phyloP scores from a whole-genome alignment of 2,113 vertebrate genomes.

The Eretmochelys imbricata region DNA sequence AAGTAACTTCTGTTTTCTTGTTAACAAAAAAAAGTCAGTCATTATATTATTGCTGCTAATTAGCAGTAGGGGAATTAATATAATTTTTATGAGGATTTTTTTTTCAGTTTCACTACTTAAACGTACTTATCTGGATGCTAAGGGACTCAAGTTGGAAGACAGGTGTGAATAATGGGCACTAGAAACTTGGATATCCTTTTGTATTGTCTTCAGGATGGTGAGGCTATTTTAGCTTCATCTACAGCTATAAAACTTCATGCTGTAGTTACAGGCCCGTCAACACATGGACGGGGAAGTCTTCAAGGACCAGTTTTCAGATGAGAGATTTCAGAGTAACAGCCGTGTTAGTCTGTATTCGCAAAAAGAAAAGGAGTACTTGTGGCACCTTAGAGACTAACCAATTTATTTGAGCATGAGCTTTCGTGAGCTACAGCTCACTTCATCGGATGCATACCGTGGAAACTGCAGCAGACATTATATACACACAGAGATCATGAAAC shows the following conservation, averaged over 20 bases:
- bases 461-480: too few relatives aligned
- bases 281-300: background rate
- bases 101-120: background rate
- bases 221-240: background rate
- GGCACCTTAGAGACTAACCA: too few relatives aligned
- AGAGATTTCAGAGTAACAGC: background rate
- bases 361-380: too few relatives aligned
- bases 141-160: background rate
- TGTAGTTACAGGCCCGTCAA: accelerated
- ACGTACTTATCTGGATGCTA: background rate
- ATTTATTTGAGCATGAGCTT: too few relatives aligned
- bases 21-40: background rate
- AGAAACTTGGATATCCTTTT: background rate
- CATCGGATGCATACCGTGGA: too few relatives aligned
- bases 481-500: too few relatives aligned
- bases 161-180: background rate
- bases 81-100: conserved; percentile 59
- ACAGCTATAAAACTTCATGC: background rate
- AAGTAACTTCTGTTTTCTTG: conserved; percentile 71
- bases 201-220: background rate
- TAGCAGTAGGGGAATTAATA: conserved; percentile 67
- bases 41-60: conserved; percentile 71
- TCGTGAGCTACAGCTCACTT: too few relatives aligned
- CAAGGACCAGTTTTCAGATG: background rate
- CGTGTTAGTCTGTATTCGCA: too few relatives aligned